phyloP scores from a whole-genome alignment of 2,113 vertebrate species.

The Fregata magnificens region DNA sequence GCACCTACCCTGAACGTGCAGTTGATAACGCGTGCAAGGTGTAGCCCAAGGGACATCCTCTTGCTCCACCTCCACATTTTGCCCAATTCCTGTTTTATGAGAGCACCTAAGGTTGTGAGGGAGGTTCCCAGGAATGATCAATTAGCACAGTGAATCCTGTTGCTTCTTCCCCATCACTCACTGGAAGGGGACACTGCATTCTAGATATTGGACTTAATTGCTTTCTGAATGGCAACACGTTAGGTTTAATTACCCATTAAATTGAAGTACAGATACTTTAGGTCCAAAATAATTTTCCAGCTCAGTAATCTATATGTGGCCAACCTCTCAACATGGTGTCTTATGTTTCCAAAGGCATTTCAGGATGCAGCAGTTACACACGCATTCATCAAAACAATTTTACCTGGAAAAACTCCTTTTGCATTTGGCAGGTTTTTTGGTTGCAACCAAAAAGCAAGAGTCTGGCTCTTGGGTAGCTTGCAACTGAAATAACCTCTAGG shows the following conservation, averaged over 20 bases:
- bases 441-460: background rate
- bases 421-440: background rate
- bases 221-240: constrained; percentile 54
- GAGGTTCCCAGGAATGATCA: background rate
- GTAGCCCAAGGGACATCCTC: background rate
- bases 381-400: background rate
- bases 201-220: constrained; percentile 51
- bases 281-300: constrained; percentile 70
- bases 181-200: constrained; percentile 1
- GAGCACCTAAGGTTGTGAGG: background rate
- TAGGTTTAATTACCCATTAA: constrained; percentile 71
- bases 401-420: background rate
- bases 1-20: rapidly evolving
- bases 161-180: background rate
- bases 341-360: constrained; percentile 40
- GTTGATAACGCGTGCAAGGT: rapidly evolving
- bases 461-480: background rate
- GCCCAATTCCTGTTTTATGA: background rate
- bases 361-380: background rate
- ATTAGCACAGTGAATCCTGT: background rate
- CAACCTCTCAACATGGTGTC: background rate
- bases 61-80: background rate
- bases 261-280: constrained; percentile 53
- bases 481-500: background rate
- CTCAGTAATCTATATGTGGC: constrained; percentile 59